Conservation (phyloP, 2,797 vertebrate genomes). For the Acanthornis magna region DNA sequence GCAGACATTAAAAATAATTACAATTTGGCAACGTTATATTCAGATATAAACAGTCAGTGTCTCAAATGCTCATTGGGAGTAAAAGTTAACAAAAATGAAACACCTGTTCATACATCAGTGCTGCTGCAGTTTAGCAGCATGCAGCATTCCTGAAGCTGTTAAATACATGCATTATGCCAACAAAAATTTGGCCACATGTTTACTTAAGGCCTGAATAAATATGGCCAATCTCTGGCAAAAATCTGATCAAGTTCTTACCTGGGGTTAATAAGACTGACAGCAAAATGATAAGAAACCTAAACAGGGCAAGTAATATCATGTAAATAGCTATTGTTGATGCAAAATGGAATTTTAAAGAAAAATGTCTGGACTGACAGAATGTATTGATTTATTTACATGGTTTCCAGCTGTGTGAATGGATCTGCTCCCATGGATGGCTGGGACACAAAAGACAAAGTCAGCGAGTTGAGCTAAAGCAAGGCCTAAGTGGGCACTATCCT, state of each 20-base stretch:
- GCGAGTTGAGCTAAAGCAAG: neutral
- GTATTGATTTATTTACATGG: neutral
- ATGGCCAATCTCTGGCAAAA: constrained; percentile 28
- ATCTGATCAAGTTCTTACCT: constrained; percentile 42
- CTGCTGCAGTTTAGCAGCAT: constrained; percentile 24
- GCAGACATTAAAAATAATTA: constrained; percentile 66
- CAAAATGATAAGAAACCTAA: constrained; percentile 40
- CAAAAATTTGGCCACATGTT: constrained; percentile 47
- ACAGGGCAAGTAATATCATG: neutral
- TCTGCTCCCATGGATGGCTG: neutral
- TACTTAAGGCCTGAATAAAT: constrained; percentile 70
- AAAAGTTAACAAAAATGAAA: constrained; percentile 69
- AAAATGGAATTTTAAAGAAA: neutral
- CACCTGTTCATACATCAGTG: constrained; percentile 65
- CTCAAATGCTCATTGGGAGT: constrained; percentile 54
- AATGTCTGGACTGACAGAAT: neutral
- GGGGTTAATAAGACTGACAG: constrained; percentile 37
- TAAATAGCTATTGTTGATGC: neutral
- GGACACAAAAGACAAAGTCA: neutral
- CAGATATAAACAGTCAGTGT: constrained; percentile 55
- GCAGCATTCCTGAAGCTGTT: constrained; percentile 60
- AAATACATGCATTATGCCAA: constrained; percentile 46
- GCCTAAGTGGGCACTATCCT: neutral
- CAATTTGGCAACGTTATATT: constrained; percentile 50
- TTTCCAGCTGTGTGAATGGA: neutral